Base-by-base conservation (phyloP, 2,113 vertebrate genomes). In the Ceyx margarethae region DNA sequence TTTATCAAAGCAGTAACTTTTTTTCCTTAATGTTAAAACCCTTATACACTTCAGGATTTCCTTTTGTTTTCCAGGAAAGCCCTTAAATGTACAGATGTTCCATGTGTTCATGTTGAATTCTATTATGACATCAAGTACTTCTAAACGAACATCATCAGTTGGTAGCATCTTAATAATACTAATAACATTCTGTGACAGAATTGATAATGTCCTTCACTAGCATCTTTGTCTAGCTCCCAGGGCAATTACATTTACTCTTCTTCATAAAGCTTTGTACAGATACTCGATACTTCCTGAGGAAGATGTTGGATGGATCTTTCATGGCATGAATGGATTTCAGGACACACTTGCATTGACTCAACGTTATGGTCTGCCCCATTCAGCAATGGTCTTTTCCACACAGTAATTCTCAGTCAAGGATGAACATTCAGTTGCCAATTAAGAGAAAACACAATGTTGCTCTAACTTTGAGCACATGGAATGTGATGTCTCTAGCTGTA, bases 1-100 rank as follows among this genome's bases (percentile, higher is more conserved):
- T 96, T 97, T 96, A 94, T 95, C 93, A 97, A 96, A 95, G 72
- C 31, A 14, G 54, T 31, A 87, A 74, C 43, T 66, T 79, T 90
- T 64, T 91, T 93, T 79, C 73, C 93, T 94, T 80, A 94, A 51
- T 90, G 62, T 87, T 89, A 89, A 93, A 58, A 46, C 58, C 40
- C 40, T 87, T 76, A 58, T 54, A 74, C 9, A 25, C 29, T 87
- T 92, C 77, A 86, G 53, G 82, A 93, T 95, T 89, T 88, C 64
- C 33, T 62, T 91, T 43, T 40, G 9, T 76, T 79, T 96, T 95
- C 87, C 73, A 51, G n/a, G 61, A 83, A 88, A 72, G 6, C 3
- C 29, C 21, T 45, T 57, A 23, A 72, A 83, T 26, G 4, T 31
- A 61, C 4, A 16, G 20, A 72, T 66, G 20, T 65, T 68, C 25